Conservation (phyloP, 2,888 invertebrate genomes). For the Dysmachus trigonus region DNA sequence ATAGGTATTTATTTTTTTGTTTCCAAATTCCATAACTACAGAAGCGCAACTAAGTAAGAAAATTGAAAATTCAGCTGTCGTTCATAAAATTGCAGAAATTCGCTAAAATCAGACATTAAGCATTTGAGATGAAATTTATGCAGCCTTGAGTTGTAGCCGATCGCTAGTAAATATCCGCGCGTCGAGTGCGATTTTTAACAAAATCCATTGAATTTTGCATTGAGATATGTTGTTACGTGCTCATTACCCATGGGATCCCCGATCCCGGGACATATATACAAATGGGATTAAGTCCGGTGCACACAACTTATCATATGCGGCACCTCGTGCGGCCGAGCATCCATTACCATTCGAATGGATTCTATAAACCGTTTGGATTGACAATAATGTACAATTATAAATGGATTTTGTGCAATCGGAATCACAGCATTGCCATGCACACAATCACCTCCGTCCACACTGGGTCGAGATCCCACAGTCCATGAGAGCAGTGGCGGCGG, state of each 20-base stretch:
- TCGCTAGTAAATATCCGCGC: not conserved
- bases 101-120: not conserved
- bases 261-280: constrained; percentile 1
- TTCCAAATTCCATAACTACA: no score
- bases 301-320: constrained; percentile 38
- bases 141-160: not conserved
- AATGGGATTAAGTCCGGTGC: constrained; percentile 37
- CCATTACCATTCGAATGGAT: constrained; percentile 40
- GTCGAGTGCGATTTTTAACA: not conserved
- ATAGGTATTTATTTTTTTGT: no score
- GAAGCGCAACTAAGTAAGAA: not conserved
- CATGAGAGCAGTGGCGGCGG: not conserved
- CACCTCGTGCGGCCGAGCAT: constrained; percentile 24
- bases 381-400: constrained; percentile 53
- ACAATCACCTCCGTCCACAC: constrained; percentile 31
- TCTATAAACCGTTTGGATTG: constrained; percentile 44
- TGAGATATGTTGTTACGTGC: not conserved
- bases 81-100: not conserved
- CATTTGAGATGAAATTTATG: not conserved
- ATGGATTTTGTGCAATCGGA: constrained; percentile 54
- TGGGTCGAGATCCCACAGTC: no score
- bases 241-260: not conserved
- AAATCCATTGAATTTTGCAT: not conserved
- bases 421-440: constrained; percentile 48
- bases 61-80: not conserved